Conservation (phyloP, 2,888 invertebrate species). For the Crossocerus cetratus region DNA sequence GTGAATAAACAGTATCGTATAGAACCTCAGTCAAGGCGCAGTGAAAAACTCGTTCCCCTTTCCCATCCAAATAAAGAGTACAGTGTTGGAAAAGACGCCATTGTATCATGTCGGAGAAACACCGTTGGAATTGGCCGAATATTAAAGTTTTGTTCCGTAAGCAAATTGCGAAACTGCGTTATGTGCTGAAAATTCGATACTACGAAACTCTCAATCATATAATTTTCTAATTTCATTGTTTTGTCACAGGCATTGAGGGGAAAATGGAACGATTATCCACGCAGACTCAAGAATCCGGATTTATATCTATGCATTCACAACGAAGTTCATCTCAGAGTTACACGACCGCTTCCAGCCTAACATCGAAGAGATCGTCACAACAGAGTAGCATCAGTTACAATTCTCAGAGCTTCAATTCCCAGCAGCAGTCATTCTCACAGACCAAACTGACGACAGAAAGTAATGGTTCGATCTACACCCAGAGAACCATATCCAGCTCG, state of each 20-base stretch:
- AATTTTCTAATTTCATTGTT: conserved; percentile 25
- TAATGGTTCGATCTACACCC: conserved; percentile 70
- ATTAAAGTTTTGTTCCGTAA: conserved; percentile 44
- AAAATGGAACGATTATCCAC: conserved; percentile 76
- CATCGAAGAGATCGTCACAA: conserved; percentile 82
- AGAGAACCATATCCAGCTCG: conserved; percentile 68
- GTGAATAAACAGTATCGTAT: conserved; percentile 56
- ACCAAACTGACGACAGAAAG: conserved; percentile 69
- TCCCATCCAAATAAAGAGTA: conserved; percentile 7
- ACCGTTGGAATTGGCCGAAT: conserved; percentile 32
- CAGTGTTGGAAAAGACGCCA: background rate
- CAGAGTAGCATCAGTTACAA: conserved; percentile 79
- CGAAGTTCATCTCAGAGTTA: conserved; percentile 81
- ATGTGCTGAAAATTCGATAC: background rate
- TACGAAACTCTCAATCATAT: background rate
- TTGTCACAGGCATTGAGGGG: conserved; percentile 69
- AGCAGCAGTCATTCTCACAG: conserved; percentile 70
- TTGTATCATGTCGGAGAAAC: conserved; percentile 22
- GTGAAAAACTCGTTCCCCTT: conserved; percentile 3
- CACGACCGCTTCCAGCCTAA: conserved; percentile 72
- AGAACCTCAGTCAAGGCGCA: conserved; percentile 34
- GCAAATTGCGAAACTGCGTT: background rate
- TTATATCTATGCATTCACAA: conserved; percentile 82
- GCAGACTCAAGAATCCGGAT: conserved; percentile 79
- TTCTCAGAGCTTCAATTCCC: conserved; percentile 71